phyloP scores from a whole-genome alignment of 2,797 vertebrate genomes.

The Schizothorax lantsangensis region DNA sequence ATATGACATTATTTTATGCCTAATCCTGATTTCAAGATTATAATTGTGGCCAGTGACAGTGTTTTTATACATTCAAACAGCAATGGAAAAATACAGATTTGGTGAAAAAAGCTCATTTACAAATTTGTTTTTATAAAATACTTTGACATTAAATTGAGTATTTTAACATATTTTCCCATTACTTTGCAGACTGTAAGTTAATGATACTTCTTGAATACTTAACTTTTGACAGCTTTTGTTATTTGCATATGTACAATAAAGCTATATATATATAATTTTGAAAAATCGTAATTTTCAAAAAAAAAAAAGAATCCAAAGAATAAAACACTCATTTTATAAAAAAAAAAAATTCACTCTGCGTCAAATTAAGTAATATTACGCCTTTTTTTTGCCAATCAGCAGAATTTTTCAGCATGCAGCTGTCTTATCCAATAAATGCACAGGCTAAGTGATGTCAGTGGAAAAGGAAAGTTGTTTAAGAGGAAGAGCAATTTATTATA shows the following conservation, averaged over 20 bases:
- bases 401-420: neutral
- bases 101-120: neutral
- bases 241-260: neutral
- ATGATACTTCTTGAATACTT: neutral
- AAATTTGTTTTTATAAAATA: neutral
- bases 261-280: too few species aligned
- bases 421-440: neutral
- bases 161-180: neutral
- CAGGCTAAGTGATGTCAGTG: neutral
- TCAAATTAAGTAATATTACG: neutral
- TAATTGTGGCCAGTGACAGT: too few species aligned
- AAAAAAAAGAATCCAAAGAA: neutral
- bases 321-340: too few species aligned
- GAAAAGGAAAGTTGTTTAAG: neutral
- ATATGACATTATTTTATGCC: too few species aligned
- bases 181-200: neutral
- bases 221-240: neutral
- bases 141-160: neutral
- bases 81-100: neutral
- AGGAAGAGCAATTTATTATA: neutral
- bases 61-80: neutral
- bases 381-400: neutral
- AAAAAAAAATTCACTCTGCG: too few species aligned
- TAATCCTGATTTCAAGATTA: too few species aligned
- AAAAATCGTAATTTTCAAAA: neutral